Evolutionary conservation across 2,797 vertebrate species (phyloP), one percentile per base, ranked within the genome.

Genomic region (Girardinus metallicus): DNA sequence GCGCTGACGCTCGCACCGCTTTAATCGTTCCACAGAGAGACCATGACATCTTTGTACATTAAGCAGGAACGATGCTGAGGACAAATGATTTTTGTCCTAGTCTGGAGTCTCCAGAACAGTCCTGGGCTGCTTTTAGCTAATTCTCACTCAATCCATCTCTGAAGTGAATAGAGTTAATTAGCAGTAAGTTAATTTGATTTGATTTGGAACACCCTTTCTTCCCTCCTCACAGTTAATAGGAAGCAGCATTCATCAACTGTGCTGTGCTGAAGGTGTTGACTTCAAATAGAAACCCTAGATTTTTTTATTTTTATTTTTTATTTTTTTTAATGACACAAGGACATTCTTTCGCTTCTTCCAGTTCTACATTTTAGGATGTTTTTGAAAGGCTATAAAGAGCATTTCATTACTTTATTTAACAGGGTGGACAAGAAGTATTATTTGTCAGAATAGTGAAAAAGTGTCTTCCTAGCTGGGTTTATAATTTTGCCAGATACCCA

Each of bases 161-260:
- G 77, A 83, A 87, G 79, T 34, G 57, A 85, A 62, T 46, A 15
- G 51, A 73, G 53, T 84, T 78, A 84, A 88, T 82, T 79, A 85
- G 70, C 71, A 44, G 71, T 44, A 34, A 49, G 72, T 44, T 85
- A n/a, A 83, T 81, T 80, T 2, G 75, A 83, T 81, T 80, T 2
- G 75, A 78, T 78, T 87, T 81, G 62, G 39, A 83, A 43, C 23
- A 75, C 57, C 57, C 68, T 41, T 76, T 70, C 57, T 71, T 83
- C 81, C 13, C 21, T 74, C 55, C 73, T 41, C 36, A 46, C 34
- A 44, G 68, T 44, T 39, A 55, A 5, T n/a, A 53, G 68, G 62
- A 62, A 74, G 18, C 21, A 15, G 15, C 43, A 36, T 80, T 79
- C 72, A 83, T 83, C n/a, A 74, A 34, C 39, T 46, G 9, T 55